Conservation (phyloP, 2,113 vertebrate species). For the Raja brachyura region DNA sequence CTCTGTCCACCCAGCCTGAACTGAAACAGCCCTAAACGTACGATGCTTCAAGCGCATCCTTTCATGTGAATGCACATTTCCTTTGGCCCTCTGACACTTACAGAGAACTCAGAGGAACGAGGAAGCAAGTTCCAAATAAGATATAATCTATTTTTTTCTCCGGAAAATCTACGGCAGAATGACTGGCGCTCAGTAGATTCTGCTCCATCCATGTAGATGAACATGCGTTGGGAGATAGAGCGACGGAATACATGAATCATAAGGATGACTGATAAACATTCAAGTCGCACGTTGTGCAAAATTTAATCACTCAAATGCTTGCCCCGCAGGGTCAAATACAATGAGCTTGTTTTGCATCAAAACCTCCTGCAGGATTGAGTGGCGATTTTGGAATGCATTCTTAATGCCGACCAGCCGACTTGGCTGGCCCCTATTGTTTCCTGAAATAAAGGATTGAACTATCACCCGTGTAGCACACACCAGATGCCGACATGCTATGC, state of each 20-base stretch:
- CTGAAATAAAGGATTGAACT: not conserved
- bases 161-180: not conserved
- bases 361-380: not conserved
- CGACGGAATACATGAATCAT: not conserved
- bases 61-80: not conserved
- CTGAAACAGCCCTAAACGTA: not conserved
- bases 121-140: not conserved
- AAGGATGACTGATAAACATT: not conserved
- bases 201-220: not conserved
- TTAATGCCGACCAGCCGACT: not conserved
- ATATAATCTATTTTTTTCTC: not conserved
- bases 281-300: not conserved
- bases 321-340: not conserved
- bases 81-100: not conserved
- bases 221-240: not conserved
- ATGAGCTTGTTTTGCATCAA: not conserved
- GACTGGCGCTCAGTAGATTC: not conserved
- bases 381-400: not conserved
- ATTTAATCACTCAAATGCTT: not conserved
- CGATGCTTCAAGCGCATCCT: not conserved
- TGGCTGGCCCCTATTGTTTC: not conserved
- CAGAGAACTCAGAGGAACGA: not conserved
- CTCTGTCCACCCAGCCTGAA: not conserved
- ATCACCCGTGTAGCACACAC: not conserved
- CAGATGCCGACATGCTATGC: slow-evolving; percentile 11